Base-by-base conservation (phyloP, 2,888 invertebrate species). In the Orchestes rusci region DNA sequence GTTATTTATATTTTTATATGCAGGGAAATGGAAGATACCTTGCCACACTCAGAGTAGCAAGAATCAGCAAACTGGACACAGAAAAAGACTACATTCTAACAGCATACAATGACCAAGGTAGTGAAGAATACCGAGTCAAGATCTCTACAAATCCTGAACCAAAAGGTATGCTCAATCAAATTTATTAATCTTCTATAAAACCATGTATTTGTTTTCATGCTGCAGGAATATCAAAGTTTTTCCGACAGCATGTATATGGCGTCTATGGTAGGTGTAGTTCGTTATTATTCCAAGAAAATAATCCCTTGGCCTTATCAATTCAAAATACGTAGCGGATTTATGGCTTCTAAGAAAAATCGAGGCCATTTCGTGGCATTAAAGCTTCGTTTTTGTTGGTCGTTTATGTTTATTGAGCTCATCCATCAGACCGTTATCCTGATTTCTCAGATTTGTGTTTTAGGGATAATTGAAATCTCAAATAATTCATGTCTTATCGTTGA, bases 51-150 rank as follows among this genome's bases (percentile, higher is more conserved):
- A 70, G 76, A 31, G 75, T 89, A 53, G 73, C 77, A 4, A 75
- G 74, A 13, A 75, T 89, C 18, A 76, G 77, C 17, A 80, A 84
- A 55, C 81, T 84, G 52, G 87, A 88, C 59, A 86, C 86, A 1
- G 84, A 84, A 28, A 75, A 79, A 45, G 74, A 74, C 1, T 87
- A 84, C 69, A 71, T 73, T 56, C 67, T 89, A 52, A 73, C 73
- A 10, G 84, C 84, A 2, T 69, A 69, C 59, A 89, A 88, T 64
- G 74, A 73, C n/a, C 72, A 79, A 39, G 88, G 87, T 2, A 59
- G 67, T 10, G 74, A 76, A 52, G 75, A 77, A 40, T 83, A 84
- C 58, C 67, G 66, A 3, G 74, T 88, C 20, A 70, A 77, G 50
- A 79, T 89, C 58, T 87, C 85, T 57, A 86, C 77, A 30, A 73